Percentiles rank a stretch among this genome's conserved stretches.
Conservation (phyloP, 2,797 vertebrate genomes). For the Ptychobarbus kaznakovi region DNA sequence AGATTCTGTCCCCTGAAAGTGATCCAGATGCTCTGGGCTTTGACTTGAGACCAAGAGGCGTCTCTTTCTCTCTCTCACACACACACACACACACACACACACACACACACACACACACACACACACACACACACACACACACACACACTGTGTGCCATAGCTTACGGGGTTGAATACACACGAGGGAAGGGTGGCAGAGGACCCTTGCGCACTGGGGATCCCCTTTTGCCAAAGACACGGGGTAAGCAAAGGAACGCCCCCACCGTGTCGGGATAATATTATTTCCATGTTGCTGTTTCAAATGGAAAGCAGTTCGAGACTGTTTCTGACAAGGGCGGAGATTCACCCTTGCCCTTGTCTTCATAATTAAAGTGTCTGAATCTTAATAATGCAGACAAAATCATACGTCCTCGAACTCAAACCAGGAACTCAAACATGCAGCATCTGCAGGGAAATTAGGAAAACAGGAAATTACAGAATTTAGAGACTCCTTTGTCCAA, state of each 20-base stretch:
- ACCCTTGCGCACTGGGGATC: constrained; percentile 2
- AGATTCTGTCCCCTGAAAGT: constrained; percentile 59
- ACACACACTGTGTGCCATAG: constrained; percentile 23
- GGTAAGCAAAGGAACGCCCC: constrained; percentile 9
- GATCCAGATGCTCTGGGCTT: constrained; percentile 58
- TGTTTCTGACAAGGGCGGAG: constrained; percentile 31
- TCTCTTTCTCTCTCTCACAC: constrained; percentile 19
- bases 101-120: constrained; percentile 32
- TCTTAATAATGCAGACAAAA: constrained; percentile 13
- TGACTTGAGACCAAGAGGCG: constrained; percentile 45
- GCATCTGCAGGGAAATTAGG: neutral
- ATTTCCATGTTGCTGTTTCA: constrained; percentile 26
- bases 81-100: neutral
- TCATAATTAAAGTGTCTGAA: constrained; percentile 25
- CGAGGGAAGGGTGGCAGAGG: neutral
- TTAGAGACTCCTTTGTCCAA: neutral
- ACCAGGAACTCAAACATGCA: neutral
- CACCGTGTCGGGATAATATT: neutral
- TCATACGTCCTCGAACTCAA: neutral
- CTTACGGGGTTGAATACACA: constrained; percentile 2
- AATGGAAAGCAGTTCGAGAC: neutral
- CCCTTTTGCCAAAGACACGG: constrained; percentile 34
- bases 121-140: neutral
- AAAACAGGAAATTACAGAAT: neutral
- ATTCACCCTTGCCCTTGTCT: constrained; percentile 34